Evolutionary conservation across 2,797 vertebrate genomes (phyloP).

Genomic region (Liparis tanakae): DNA sequence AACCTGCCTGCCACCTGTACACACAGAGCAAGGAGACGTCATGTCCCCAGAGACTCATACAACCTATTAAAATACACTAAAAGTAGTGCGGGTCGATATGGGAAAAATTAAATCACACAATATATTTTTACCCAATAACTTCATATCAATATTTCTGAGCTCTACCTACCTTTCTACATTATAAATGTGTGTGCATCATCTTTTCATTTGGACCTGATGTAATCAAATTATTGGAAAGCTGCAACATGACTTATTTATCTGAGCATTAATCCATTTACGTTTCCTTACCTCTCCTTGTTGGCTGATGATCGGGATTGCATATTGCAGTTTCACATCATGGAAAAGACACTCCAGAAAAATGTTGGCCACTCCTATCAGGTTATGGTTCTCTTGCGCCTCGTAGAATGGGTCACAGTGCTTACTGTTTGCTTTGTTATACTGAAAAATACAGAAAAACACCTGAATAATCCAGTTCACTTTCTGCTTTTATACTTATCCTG

Average conservation of each 20-base stretch:
- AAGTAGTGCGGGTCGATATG: neutral
- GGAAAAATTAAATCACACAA: neutral
- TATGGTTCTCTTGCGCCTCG: conserved; percentile 98
- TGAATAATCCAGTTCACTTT: neutral
- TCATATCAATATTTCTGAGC: neutral
- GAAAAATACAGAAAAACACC: conserved; percentile 35
- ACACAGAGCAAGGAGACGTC: conserved; percentile 17
- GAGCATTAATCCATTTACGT: neutral
- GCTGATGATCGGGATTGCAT: conserved; percentile 98
- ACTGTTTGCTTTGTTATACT: conserved; percentile 84
- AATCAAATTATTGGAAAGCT: neutral
- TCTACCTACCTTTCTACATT: neutral
- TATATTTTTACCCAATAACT: neutral
- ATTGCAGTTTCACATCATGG: conserved; percentile 94
- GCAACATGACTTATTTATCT: conserved; percentile 13
- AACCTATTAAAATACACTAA: neutral
- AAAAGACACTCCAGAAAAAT: conserved; percentile 97
- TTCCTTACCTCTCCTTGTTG: conserved; percentile 95
- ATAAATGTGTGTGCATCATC: neutral
- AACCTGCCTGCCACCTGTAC: conserved; percentile 93
- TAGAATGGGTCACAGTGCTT: conserved; percentile 94
- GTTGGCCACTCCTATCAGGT: conserved; percentile 96
- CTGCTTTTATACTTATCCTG: neutral
- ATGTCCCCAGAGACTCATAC: neutral
- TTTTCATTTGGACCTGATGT: neutral